A percentile compares a stretch with the other conserved stretches of the same genome.
These are phyloP conservation scores for Phoxinus phoxinus DNA, from an alignment of 2,113 vertebrate genomes.

Conservation along the genomic window DNA sequence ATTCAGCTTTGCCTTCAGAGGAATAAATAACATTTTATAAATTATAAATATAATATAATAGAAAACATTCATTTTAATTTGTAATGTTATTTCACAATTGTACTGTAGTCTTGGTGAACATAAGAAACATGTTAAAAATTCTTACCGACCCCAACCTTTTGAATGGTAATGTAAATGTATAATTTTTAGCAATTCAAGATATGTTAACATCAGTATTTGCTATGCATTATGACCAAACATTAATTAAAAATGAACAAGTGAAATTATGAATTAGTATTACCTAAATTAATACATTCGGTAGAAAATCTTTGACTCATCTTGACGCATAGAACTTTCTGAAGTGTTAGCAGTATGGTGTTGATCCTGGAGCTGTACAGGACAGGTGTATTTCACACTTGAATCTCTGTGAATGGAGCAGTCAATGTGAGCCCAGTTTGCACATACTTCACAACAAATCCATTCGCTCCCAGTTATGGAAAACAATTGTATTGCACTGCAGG, in stretches of 20 bases:
- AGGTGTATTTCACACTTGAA: neutral
- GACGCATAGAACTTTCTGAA: neutral
- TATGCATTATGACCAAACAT: neutral
- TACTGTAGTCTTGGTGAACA: too few relatives aligned
- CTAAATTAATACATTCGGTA: too few relatives aligned
- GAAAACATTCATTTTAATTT: too few relatives aligned
- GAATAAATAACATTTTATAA: too few relatives aligned
- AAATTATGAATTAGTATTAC: neutral
- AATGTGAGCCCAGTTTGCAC: conserved; percentile 15
- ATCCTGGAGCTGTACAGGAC: neutral
- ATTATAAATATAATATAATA: too few relatives aligned
- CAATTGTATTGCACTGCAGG: neutral
- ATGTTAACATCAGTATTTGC: neutral
- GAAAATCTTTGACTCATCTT: neutral
- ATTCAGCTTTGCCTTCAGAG: neutral
- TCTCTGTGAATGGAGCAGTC: neutral
- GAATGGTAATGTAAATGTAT: neutral
- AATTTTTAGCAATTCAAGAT: neutral
- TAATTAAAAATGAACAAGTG: neutral
- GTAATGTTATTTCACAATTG: too few relatives aligned
- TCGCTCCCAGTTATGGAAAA: neutral
- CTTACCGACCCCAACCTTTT: neutral
- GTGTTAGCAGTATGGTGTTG: neutral
- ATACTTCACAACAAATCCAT: conserved; percentile 23
- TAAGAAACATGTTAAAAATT: neutral